Percentiles rank a stretch among this genome's conserved stretches.
Conservation (phyloP, 1,140 invertebrate genomes). For the Anagrus nilaparvatae region DNA sequence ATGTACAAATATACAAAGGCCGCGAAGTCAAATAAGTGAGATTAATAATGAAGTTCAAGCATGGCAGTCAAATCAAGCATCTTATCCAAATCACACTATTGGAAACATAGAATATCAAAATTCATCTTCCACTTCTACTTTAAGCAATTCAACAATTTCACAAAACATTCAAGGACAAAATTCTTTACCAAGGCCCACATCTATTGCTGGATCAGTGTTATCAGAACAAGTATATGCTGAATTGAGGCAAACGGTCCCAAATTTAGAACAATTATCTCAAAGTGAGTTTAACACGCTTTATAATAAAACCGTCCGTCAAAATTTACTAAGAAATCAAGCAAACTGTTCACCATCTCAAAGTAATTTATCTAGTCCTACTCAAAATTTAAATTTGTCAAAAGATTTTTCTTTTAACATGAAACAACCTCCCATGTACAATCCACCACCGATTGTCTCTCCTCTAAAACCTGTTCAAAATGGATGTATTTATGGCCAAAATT, state of each 20-base stretch:
- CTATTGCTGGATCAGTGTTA: constrained; percentile 17
- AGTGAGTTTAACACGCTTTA: constrained; percentile 41
- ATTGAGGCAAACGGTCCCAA: constrained; percentile 36
- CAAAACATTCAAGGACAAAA: constrained; percentile 26
- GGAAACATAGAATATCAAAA: constrained; percentile 16
- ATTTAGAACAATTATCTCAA: constrained; percentile 37
- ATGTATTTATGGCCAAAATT: constrained; percentile 20
- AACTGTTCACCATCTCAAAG: constrained; percentile 17
- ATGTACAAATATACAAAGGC: constrained; percentile 29
- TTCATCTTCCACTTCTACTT: constrained; percentile 4
- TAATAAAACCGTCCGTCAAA: constrained; percentile 40
- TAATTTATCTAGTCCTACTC: constrained; percentile 18
- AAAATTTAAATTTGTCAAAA: constrained; percentile 27
- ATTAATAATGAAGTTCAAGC: too few relatives aligned
- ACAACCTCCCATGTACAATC: constrained; percentile 36
- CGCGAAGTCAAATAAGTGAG: constrained; percentile 23
- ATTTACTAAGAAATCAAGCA: constrained; percentile 33
- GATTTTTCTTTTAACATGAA: constrained; percentile 34
- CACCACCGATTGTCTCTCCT: constrained; percentile 32
- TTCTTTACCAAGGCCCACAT: constrained; percentile 16
- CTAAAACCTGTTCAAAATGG: constrained; percentile 33
- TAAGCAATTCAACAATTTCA: constrained; percentile 9
- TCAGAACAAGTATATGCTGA: constrained; percentile 38
- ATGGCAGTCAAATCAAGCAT: too few relatives aligned
- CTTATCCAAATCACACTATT: too few relatives aligned